Evolutionary conservation across 1,140 invertebrate species (phyloP), one percentile per base, ranked within the genome.

Genomic region (Drosophila mauritiana): DNA sequence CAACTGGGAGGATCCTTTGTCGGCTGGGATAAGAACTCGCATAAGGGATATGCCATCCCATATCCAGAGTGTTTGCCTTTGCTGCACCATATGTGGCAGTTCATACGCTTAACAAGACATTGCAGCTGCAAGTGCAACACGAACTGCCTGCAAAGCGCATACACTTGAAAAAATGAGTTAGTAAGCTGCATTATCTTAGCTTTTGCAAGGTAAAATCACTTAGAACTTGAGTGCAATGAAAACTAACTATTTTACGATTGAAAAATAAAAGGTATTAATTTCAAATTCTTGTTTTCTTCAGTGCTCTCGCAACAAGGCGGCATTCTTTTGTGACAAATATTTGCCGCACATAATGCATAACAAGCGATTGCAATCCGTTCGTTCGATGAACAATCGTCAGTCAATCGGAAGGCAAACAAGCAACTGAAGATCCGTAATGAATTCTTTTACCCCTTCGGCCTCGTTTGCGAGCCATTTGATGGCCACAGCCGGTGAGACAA

Each of bases 401-500:
- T 43, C 58, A 78, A 86, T 86, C 78, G 83, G 46, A 78, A 59
- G 53, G 52, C 49, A 85, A 78, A 81, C 55, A 74, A 54, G 48
- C 53, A 48, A 51, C 46, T 59, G 54, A 49, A 78, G 73, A 70
- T 64, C 57, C 77, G 69, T 84, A 79, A 78, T 73, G 67, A 49
- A 68, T 62, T 51, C 54, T 55, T 48, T 39, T 52, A 2, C 10
- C 34, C 73, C 17, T 3, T 20, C 8, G 7, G 34, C 13, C 43
- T 12, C 10, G 63, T 42, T 48, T 76, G 49, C 39, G 25, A 54
- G 31, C 25, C 20, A 48, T 85, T 78, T 74, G 80, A 74, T 61
- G 54, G 43, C 46, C 48, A 20, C 73, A 42, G 43, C 31, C 51
- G 52, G 57, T 62, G 65, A 54, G 81, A 80, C 73, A 86, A 73